Evolutionary conservation across 2,797 vertebrate genomes (phyloP).

Genomic region (Pipistrellus kuhlii): DNA sequence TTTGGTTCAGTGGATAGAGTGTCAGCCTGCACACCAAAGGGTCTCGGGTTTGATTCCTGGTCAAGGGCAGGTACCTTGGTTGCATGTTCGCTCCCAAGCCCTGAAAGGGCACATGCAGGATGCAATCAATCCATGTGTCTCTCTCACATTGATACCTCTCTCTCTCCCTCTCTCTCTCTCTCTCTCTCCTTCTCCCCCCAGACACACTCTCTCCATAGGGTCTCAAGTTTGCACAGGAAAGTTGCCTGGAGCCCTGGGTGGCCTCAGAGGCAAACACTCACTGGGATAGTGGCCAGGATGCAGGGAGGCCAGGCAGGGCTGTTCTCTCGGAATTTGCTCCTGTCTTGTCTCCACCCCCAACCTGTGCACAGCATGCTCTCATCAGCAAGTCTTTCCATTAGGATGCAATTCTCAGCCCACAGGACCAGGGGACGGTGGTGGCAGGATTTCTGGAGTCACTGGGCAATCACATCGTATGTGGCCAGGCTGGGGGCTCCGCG

Average conservation of each 20-base stretch:
- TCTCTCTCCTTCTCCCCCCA: rapidly evolving
- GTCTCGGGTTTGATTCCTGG: neutral
- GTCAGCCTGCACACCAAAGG: neutral
- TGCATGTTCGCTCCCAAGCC: neutral
- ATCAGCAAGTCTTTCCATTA: neutral
- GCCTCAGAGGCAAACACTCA: neutral
- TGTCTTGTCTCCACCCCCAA: neutral
- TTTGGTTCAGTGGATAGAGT: neutral
- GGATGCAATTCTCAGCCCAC: neutral
- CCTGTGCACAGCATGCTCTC: neutral
- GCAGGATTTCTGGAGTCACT: neutral
- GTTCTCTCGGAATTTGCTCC: neutral
- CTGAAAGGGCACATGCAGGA: neutral
- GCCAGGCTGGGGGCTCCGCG: neutral
- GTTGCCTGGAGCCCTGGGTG: neutral
- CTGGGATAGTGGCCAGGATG: no score
- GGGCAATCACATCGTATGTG: neutral
- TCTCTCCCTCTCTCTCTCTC: neutral
- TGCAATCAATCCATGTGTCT: neutral
- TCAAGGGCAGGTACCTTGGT: neutral
- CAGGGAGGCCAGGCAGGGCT: neutral
- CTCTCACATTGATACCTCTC: neutral
- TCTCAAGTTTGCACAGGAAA: neutral
- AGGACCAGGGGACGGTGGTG: neutral
- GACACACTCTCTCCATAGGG: no score